Evolutionary conservation across 2,113 vertebrate species (phyloP), one percentile per base, ranked within the genome.

Genomic region (Syrmaticus mikado): DNA sequence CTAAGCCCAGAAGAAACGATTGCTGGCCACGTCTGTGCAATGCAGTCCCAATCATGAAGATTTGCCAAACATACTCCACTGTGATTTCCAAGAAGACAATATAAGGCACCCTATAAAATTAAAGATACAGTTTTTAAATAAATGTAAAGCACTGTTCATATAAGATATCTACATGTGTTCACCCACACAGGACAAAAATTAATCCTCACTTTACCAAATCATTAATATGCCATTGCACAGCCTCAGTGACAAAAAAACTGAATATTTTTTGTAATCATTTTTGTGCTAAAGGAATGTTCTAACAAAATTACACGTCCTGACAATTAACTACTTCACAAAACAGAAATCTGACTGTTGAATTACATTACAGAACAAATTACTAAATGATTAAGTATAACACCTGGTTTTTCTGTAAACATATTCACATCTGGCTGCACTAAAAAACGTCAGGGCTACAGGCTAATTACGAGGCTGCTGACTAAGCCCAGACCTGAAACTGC

Each of bases 41-140:
- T 99, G 86, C 99, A 99, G 11, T 99, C 99, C 99, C 99, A 99
- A 38, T 99, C 99, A 2, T 99, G 99, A 94, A 99, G 98, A 94
- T 99, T 99, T 70, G 98, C 99, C 96, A 99, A 95, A 83, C 98
- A 99, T 32, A 99, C 98, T 40, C 98, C 99, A 53, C 97, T 98
- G 90, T 99, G 99, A 95, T 99, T 99, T 86, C 99, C 99, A 90
- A 99, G 98, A 20, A 99, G 98, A 97, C 99, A 99, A 96, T 99
- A 99, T 97, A 99, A 98, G 96, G 99, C 99, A 97, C 99, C 99
- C 99, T 99, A 57, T 4, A 75, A 45, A 58, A 61, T 19, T 18
- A 57, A 68, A 57, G 14, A 82, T 4, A 15, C 5, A 1, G 11
- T 65, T 75, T 60, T 8, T 28, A 28, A 40, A 78, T 40, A 60